Base-by-base conservation (phyloP, 2,888 invertebrate genomes). In the Cenopis cana region DNA sequence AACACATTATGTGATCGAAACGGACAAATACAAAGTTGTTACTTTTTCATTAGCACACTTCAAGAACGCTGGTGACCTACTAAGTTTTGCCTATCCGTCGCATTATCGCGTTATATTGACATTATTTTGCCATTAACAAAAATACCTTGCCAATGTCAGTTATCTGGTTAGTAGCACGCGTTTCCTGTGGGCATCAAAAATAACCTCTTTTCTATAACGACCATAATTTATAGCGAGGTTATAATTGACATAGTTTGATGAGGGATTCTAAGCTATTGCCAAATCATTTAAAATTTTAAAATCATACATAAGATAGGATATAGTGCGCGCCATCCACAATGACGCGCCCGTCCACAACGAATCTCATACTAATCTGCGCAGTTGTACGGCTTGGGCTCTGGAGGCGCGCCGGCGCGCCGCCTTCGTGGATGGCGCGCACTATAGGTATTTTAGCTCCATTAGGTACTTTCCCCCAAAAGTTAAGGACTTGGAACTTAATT, bases 1-100 rank as follows among this genome's bases (percentile, higher is more conserved):
- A 90, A 80, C 82, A 74, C 78, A 81, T 71, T 79, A 84, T 77
- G 75, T 75, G 67, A 76, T 76, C 74, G 74, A 73, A 73, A 72
- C 73, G 54, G 56, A 59, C 46, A 73, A 64, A 57, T 74, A 69
- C 72, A 71, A 61, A 67, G 71, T 71, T 71, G 67, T 71, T 70
- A 70, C 59, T 70, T 67, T 67, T 71, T 71, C 71, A 56, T 71
- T 71, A 71, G 71, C 71, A 67, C 71, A 67, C 60, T 71, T 71
- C 55, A 67, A 67, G 71, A 67, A 52, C 56, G 59, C 55, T 41
- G 18, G 50, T 36, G 70, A 66, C 71, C 71, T 71, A 71, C 71
- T 71, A 55, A 67, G 67, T 38, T 17, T 55, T 49, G 17, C 17
- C 55, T 20, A 17, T 29, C 38, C 67, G 60, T 66, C 65, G 33